Evolutionary conservation across 2,113 vertebrate genomes (phyloP), one percentile per base, ranked within the genome.

Genomic region (Rhinogobius similis): DNA sequence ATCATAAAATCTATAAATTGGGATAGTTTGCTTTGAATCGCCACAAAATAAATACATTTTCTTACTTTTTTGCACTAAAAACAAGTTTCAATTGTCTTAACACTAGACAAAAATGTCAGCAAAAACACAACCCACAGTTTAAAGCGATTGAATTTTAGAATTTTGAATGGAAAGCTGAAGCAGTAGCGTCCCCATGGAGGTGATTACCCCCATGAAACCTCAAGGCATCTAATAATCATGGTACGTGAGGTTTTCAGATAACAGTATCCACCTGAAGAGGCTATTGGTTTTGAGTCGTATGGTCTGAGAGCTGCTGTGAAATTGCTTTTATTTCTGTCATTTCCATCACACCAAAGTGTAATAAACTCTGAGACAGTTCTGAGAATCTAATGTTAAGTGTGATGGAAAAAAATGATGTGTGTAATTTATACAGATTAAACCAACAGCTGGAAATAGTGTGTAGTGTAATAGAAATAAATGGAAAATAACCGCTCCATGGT

Each of bases 311-410:
- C 58, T 9, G 32, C 26, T 63, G n/a, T 41, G 62, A 24, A 63
- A 24, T 24, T 63, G 62, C 36, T 62, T 41, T 62, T 23, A 62
- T 39, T 41, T 24, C 20, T 62, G 58, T 62, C 20, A 62, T n/a
- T 62, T 62, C 11, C 8, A 18, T 38, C 27, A 48, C 32, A 36
- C 18, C 16, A 18, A n/a, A 62, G 27, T 11, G 18, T 39, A 38
- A 62, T 38, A 20, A 62, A 62, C 6, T 36, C 36, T n/a, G n/a
- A 21, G 58, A 27, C 24, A 56, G 23, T 58, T 18, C 24, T 55
- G 6, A 16, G 13, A 27, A 10, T 16, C 55, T 21, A 6, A 9
- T 29, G 24, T 58, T 24, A 52, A 58, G 26, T 27, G 5, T 16
- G 24, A 58, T 27, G 20, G 11, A 39, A 39, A 38, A 20, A 21